Conservation (phyloP, 2,113 vertebrate genomes). For the Stictonetta naevosa region DNA sequence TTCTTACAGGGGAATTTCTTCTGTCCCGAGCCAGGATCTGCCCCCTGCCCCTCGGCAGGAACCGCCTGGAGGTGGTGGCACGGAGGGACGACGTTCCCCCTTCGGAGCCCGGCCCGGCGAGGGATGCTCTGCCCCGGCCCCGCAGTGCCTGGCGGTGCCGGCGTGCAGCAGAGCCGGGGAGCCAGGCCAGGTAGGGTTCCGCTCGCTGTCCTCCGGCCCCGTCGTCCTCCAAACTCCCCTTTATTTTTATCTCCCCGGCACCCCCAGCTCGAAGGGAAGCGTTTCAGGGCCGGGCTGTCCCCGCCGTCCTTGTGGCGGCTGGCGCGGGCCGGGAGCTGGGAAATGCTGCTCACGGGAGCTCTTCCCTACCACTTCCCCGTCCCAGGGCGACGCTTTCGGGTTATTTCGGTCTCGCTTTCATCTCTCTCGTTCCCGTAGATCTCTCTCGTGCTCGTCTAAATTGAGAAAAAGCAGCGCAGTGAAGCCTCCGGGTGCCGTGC, state of each 20-base stretch:
- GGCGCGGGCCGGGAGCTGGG: neutral
- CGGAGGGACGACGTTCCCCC: neutral
- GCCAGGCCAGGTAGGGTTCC: neutral
- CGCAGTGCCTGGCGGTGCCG: rapidly evolving
- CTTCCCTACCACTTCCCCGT: no score
- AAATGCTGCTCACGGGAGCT: neutral
- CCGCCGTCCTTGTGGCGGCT: neutral
- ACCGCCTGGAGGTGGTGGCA: rapidly evolving
- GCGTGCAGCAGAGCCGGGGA: neutral
- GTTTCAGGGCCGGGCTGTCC: neutral
- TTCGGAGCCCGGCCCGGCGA: no score
- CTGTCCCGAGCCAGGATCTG: neutral
- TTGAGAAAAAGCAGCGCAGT: neutral
- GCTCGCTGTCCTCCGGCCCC: neutral
- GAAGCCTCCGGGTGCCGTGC: neutral
- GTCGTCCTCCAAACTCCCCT: neutral
- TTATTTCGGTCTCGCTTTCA: neutral
- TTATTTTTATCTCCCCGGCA: neutral
- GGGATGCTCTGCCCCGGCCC: neutral
- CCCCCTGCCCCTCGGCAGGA: neutral
- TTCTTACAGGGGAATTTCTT: neutral
- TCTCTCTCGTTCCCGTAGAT: neutral
- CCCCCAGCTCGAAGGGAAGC: neutral
- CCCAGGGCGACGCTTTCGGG: neutral
- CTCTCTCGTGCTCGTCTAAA: rapidly evolving